Conservation (phyloP, 2,888 invertebrate species). For the Molorchus minor region DNA sequence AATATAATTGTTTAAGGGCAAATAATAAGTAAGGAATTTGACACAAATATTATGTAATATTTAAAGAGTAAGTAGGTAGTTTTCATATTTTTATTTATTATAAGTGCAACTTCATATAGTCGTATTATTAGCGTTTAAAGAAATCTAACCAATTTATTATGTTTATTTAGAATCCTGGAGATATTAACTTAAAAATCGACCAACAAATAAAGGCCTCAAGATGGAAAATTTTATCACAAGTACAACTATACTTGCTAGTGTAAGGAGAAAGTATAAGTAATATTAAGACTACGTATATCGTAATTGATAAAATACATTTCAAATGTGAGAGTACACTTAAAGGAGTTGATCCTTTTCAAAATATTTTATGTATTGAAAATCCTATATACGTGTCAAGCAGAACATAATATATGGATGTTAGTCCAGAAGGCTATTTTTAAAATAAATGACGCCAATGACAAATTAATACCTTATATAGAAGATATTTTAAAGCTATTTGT, state of each 20-base stretch:
- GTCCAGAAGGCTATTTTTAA: slow-evolving; percentile 18
- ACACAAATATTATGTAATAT: too few species aligned
- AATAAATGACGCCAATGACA: slow-evolving; percentile 5
- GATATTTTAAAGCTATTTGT: slow-evolving; percentile 1
- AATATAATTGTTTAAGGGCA: too few species aligned
- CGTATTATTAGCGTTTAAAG: too few species aligned
- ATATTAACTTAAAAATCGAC: slow-evolving; percentile 6
- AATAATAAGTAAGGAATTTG: too few species aligned
- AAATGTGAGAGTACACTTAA: slow-evolving; percentile 13
- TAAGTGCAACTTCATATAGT: too few species aligned
- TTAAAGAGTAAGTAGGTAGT: too few species aligned
- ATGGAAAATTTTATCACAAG: slow-evolving; percentile 7
- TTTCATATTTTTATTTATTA: too few species aligned
- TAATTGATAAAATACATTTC: slow-evolving; percentile 24
- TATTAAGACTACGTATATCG: slow-evolving; percentile 18
- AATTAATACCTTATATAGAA: slow-evolving; percentile 3
- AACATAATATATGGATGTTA: slow-evolving; percentile 18
- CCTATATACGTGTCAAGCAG: slow-evolving; percentile 16
- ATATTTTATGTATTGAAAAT: slow-evolving; percentile 9
- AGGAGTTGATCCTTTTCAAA: slow-evolving; percentile 22
- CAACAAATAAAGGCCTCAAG: neutral
- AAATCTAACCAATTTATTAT: too few species aligned
- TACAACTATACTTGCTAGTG: slow-evolving; percentile 18
- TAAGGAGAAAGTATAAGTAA: slow-evolving; percentile 9
- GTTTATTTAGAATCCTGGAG: slow-evolving; percentile 8